Conservation (phyloP, 2,888 invertebrate genomes). For the Bembecia ichneumoniformis region DNA sequence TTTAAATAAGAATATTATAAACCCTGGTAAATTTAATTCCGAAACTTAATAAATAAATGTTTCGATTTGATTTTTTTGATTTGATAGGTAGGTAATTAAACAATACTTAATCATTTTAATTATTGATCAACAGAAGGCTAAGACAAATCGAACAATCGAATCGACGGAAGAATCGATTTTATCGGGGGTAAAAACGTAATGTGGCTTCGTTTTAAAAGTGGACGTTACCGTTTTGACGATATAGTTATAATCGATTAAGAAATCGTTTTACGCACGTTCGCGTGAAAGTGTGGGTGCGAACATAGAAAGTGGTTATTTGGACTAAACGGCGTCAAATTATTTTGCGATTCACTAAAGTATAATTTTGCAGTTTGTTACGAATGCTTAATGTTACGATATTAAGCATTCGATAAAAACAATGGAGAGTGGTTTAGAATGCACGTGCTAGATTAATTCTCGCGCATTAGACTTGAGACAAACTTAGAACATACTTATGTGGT, state of each 20-base stretch:
- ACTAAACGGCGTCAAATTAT: slow-evolving; percentile 11
- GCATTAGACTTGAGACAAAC: too few relatives aligned
- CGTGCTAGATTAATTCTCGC: too few relatives aligned
- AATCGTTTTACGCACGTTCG: slow-evolving; percentile 52
- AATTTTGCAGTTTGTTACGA: not conserved
- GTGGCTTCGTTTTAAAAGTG: slow-evolving; percentile 8
- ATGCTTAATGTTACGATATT: not conserved
- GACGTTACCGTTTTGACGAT: slow-evolving; percentile 52
- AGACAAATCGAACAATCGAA: not conserved
- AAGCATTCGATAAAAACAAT: not conserved
- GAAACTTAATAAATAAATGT: too few relatives aligned
- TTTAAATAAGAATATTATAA: too few relatives aligned
- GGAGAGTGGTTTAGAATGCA: not conserved
- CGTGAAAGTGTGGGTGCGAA: slow-evolving; percentile 55
- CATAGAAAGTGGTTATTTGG: slow-evolving; percentile 44
- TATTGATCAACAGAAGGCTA: too few relatives aligned
- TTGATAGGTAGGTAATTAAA: too few relatives aligned
- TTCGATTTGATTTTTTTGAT: too few relatives aligned
- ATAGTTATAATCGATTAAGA: slow-evolving; percentile 45
- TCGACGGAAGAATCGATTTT: not conserved
- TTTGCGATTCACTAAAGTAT: not conserved
- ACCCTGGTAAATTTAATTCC: too few relatives aligned
- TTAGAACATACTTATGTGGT: too few relatives aligned
- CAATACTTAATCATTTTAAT: too few relatives aligned
- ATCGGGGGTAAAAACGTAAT: not conserved